phyloP scores from a whole-genome alignment of 2,888 invertebrate species.

The Athalia cordata region DNA sequence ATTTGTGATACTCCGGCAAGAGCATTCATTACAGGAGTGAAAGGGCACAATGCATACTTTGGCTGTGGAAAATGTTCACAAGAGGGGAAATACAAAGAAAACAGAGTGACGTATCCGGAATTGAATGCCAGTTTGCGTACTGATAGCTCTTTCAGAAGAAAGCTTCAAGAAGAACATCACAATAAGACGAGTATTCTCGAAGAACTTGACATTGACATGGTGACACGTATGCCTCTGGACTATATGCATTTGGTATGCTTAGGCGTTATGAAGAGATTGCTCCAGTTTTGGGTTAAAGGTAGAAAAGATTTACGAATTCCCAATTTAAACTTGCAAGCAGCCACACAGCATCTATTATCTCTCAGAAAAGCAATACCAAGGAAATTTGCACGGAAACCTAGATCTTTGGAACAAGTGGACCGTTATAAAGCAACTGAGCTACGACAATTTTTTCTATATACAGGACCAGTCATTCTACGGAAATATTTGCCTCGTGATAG shows the following conservation, averaged over 20 bases:
- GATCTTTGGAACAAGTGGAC: neutral
- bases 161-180: neutral
- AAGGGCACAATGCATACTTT: constrained; percentile 5
- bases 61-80: neutral
- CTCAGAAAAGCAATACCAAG: neutral
- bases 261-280: neutral
- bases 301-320: neutral
- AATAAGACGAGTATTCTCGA: neutral
- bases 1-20: neutral
- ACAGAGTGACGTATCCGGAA: neutral
- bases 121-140: neutral
- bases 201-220: neutral
- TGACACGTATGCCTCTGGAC: neutral
- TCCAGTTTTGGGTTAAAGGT: neutral
- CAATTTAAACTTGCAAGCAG: neutral
- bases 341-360: neutral
- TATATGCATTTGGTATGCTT: constrained; percentile 7
- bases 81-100: neutral
- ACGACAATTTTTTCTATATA: constrained; percentile 3
- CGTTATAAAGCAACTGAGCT: constrained; percentile 5
- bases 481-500: neutral
- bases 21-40: neutral
- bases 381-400: neutral
- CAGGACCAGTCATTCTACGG: neutral
- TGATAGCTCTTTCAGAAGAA: neutral